phyloP scores from a whole-genome alignment of 2,113 vertebrate species.

The Heloderma charlesbogerti region DNA sequence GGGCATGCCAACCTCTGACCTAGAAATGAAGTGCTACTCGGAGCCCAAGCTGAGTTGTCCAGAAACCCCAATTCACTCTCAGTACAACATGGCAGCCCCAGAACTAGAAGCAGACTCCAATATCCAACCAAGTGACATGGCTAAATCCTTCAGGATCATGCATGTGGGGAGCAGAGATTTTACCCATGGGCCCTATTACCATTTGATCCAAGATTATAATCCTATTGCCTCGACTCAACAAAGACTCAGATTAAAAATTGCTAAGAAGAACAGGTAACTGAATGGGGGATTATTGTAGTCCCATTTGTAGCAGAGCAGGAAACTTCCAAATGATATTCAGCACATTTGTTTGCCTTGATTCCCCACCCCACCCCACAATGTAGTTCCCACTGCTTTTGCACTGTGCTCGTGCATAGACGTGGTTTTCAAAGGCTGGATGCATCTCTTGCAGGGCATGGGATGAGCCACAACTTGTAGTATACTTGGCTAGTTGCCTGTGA shows the following conservation, averaged over 20 bases:
- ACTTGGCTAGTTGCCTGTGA: neutral
- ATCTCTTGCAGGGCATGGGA: neutral
- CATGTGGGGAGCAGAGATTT: conserved; percentile 23
- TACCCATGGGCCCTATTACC: conserved; percentile 66
- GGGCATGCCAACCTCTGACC: conserved; percentile 62
- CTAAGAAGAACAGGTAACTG: neutral
- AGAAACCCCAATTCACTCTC: conserved; percentile 39
- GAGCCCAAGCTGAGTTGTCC: conserved; percentile 74
- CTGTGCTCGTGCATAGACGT: neutral
- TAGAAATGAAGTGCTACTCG: conserved; percentile 74
- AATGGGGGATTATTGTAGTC: neutral
- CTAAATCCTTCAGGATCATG: conserved; percentile 56
- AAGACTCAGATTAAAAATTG: neutral
- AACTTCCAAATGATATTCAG: neutral
- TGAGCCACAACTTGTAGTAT: neutral
- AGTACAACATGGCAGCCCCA: conserved; percentile 61
- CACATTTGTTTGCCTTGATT: neutral
- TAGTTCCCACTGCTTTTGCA: neutral
- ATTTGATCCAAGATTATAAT: conserved; percentile 66
- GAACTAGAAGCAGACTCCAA: conserved; percentile 63
- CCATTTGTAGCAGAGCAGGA: neutral
- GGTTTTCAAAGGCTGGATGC: neutral
- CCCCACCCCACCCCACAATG: neutral
- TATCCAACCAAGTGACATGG: conserved; percentile 67
- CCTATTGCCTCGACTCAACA: neutral